Percentiles rank a stretch among this genome's conserved stretches.
Conservation (phyloP, 2,797 vertebrate species). For the Lacerta viridis region DNA sequence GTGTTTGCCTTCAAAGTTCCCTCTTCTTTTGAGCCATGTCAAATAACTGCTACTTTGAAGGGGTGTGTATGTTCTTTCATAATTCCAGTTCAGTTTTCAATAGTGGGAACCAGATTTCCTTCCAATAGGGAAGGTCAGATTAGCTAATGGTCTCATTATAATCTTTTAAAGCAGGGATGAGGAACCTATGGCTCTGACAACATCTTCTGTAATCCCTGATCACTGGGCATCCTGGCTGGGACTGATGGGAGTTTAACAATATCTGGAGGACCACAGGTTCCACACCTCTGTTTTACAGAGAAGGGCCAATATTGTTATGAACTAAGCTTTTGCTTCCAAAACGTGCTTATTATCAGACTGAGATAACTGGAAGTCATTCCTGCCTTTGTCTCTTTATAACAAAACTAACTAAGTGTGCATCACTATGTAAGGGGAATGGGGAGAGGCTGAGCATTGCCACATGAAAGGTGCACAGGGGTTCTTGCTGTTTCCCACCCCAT, state of each 20-base stretch:
- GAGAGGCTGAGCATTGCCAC: background rate
- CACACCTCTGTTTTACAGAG: too few species aligned
- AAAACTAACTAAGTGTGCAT: background rate
- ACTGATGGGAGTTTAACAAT: too few species aligned
- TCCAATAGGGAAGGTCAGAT: background rate
- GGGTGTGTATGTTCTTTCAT: background rate
- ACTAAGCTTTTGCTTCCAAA: background rate
- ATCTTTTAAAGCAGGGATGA: background rate
- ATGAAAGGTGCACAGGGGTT: background rate
- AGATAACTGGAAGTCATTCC: background rate
- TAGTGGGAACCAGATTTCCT: conserved; percentile 8
- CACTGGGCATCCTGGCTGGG: too few species aligned
- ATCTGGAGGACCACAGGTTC: too few species aligned
- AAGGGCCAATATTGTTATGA: too few species aligned
- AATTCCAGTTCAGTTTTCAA: background rate
- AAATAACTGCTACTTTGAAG: background rate
- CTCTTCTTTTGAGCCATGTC: background rate
- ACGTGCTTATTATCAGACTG: background rate
- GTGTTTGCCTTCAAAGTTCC: background rate
- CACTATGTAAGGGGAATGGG: background rate
- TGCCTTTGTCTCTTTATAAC: background rate
- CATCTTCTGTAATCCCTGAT: too few species aligned
- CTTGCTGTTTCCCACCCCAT: background rate
- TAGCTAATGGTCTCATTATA: conserved; percentile 7
- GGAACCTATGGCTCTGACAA: background rate